Conservation (phyloP, 2,113 vertebrate species). For the Thomomys bottae region DNA sequence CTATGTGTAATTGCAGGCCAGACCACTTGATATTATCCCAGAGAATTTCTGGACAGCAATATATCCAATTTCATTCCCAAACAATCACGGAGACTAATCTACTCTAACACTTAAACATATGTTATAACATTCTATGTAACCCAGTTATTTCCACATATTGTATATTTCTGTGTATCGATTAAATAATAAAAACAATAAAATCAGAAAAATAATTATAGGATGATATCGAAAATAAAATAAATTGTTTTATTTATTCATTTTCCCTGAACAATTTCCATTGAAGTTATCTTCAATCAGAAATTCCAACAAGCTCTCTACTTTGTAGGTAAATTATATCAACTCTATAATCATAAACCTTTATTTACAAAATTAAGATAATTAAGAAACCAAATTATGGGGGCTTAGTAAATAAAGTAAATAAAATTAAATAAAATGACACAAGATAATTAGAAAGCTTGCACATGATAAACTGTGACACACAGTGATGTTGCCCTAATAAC, state of each 20-base stretch:
- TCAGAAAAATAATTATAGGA: neutral
- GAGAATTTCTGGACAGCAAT: neutral
- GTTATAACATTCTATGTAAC: neutral
- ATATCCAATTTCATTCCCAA: neutral
- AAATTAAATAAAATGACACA: neutral
- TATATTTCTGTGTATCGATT: neutral
- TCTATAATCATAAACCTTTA: constrained; percentile 19
- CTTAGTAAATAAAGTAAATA: neutral
- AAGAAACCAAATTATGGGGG: neutral
- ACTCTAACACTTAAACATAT: neutral
- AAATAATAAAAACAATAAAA: neutral
- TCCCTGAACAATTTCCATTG: neutral
- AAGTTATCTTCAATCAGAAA: constrained; percentile 25
- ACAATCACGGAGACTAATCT: neutral
- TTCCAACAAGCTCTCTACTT: neutral
- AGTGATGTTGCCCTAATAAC: too few species aligned
- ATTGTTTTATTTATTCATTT: neutral
- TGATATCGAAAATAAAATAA: neutral
- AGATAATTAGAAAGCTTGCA: neutral
- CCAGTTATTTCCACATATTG: neutral
- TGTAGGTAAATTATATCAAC: constrained; percentile 36
- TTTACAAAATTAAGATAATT: constrained; percentile 42
- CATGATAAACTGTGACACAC: neutral
- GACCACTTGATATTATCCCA: neutral
- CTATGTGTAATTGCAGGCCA: neutral